Percentiles rank a stretch among this genome's conserved stretches.
Evolutionary conservation across 2,113 vertebrate genomes (phyloP).

Genomic region (Notiomystis cincta): DNA sequence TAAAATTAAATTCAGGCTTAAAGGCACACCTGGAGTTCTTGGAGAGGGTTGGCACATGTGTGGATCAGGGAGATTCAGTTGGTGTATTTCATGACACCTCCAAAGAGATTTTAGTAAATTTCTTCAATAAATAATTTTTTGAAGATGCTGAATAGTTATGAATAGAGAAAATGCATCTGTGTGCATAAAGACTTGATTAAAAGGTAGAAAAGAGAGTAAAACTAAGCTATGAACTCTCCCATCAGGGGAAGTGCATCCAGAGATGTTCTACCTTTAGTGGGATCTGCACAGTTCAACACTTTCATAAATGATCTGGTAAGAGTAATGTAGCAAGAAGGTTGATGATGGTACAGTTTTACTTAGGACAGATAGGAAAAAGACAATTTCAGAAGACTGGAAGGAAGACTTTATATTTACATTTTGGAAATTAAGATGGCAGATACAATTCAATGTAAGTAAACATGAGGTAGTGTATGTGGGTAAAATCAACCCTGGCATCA

Average conservation of each 20-base stretch:
- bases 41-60: not conserved
- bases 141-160: fast-evolving
- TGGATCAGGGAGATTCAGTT: not conserved
- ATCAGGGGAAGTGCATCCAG: not conserved
- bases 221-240: not conserved
- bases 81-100: not conserved
- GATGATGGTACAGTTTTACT: not conserved
- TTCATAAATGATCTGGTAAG: not conserved
- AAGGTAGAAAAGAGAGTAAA: not conserved
- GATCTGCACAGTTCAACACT: not conserved
- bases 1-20: not conserved
- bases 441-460: not conserved
- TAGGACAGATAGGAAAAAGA: not conserved
- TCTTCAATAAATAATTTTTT: not conserved
- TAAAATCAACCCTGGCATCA: not conserved
- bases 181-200: not conserved
- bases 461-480: not conserved
- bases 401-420: not conserved
- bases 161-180: not conserved
- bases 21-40: not conserved
- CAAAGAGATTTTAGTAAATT: not conserved
- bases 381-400: not conserved
- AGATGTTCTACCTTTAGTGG: not conserved
- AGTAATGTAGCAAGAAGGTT: not conserved
- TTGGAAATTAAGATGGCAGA: not conserved